These are phyloP conservation scores for Laterallus jamaicensis DNA, from an alignment of 2,113 vertebrate species.

Conservation along the genomic window DNA sequence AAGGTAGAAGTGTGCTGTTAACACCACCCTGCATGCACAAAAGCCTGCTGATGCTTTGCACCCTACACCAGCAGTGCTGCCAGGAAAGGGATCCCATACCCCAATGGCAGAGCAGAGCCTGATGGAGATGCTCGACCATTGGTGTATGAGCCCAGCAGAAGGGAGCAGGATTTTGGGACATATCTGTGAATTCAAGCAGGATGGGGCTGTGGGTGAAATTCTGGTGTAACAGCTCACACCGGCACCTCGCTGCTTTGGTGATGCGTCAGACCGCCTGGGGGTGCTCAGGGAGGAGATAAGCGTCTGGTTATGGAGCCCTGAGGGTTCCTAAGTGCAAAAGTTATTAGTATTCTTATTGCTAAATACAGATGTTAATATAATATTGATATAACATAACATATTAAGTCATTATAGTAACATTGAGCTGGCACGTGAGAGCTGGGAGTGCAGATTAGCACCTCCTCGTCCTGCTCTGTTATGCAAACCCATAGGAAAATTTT, in stretches of 20 bases:
- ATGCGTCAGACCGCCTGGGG: background rate
- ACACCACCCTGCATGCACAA: background rate
- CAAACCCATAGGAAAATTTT: conserved; percentile 6
- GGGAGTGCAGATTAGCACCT: background rate
- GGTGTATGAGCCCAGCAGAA: rapidly evolving
- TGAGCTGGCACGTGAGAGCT: background rate
- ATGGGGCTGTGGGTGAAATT: background rate
- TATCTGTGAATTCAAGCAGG: background rate
- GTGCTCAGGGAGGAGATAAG: background rate
- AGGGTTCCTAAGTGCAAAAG: background rate
- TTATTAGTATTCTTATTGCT: background rate
- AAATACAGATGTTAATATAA: background rate
- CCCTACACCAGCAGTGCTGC: rapidly evolving
- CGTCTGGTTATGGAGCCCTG: background rate
- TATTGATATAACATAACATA: background rate
- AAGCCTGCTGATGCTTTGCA: background rate
- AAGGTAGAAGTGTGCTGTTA: background rate
- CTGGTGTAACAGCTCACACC: rapidly evolving
- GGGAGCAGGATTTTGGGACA: background rate
- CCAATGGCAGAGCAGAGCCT: background rate
- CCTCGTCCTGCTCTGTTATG: background rate
- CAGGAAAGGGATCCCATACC: background rate
- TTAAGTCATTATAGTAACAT: background rate
- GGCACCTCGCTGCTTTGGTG: background rate
- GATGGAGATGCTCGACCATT: background rate